These are phyloP conservation scores for Drosophila seguyi DNA, from an alignment of 1,140 invertebrate species.

Conservation along the genomic window DNA sequence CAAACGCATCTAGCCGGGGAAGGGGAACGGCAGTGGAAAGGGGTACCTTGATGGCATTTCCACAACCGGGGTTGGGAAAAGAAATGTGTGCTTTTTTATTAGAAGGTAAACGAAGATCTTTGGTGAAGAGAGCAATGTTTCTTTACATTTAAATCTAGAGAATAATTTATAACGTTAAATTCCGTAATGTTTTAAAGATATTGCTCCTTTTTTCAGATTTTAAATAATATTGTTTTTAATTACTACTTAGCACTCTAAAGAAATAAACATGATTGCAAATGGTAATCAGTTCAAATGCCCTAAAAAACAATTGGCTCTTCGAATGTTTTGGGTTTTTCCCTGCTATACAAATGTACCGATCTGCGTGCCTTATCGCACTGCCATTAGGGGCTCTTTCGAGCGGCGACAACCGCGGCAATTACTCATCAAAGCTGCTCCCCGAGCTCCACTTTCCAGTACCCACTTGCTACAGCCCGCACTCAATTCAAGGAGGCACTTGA, in stretches of 20 bases:
- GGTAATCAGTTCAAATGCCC: neutral
- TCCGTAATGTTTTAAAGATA: neutral
- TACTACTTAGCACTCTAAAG: no score
- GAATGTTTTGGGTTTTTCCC: constrained; percentile 4
- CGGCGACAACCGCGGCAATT: constrained; percentile 50
- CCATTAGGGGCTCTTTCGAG: constrained; percentile 54
- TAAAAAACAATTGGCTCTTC: neutral
- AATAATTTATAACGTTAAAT: neutral
- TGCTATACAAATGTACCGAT: constrained; percentile 5
- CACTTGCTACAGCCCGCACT: constrained; percentile 17
- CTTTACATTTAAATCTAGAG: neutral
- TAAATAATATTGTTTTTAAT: neutral
- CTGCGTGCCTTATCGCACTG: constrained; percentile 51
- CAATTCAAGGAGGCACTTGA: constrained; percentile 60
- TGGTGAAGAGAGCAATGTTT: neutral
- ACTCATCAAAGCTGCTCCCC: constrained; percentile 57
- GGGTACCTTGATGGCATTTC: constrained; percentile 32
- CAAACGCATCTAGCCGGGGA: constrained; percentile 53
- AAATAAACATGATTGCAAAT: neutral
- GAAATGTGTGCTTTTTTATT: neutral
- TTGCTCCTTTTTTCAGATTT: neutral
- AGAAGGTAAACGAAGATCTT: neutral
- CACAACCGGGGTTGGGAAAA: constrained; percentile 6
- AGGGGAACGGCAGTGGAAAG: neutral
- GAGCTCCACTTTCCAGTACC: constrained; percentile 27